Evolutionary conservation across 2,113 vertebrate species (phyloP).

Genomic region (Elephas maximus): DNA sequence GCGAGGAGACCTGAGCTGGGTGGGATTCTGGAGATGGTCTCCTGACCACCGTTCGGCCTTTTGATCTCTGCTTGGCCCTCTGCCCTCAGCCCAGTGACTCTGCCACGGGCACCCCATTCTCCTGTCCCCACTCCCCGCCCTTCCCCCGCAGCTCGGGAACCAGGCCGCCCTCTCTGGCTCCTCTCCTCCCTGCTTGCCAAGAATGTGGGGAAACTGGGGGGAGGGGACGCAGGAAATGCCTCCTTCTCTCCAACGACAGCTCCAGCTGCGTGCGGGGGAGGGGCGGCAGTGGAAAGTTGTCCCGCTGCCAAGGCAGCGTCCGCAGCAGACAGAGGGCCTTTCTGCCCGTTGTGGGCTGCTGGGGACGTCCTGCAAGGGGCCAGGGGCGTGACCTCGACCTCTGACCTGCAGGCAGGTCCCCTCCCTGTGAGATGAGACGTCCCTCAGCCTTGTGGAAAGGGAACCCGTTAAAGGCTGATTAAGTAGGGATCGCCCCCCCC

Average conservation of each 20-base stretch:
- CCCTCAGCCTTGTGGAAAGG: slow-evolving; percentile 21
- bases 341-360: slow-evolving; percentile 82
- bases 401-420: slow-evolving; percentile 64
- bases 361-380: slow-evolving; percentile 73
- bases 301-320: slow-evolving; percentile 87
- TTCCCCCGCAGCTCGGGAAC: background rate
- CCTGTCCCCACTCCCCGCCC: background rate
- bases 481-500: background rate
- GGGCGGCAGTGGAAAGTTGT: slow-evolving; percentile 88
- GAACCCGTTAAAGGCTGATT: background rate
- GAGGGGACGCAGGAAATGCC: slow-evolving; percentile 91
- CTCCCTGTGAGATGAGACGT: slow-evolving; percentile 31
- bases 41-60: background rate
- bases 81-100: background rate
- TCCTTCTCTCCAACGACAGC: slow-evolving; percentile 88
- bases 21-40: background rate
- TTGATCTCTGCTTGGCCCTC: no score
- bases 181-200: slow-evolving; percentile 87
- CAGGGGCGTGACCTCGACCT: slow-evolving; percentile 10
- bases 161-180: slow-evolving; percentile 65
- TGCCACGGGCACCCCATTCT: background rate
- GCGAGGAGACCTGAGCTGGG: background rate
- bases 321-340: slow-evolving; percentile 87
- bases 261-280: slow-evolving; percentile 87
- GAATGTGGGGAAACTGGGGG: slow-evolving; percentile 88